Base-by-base conservation (phyloP, 1,140 invertebrate genomes). In the Bicyclus anynana region DNA sequence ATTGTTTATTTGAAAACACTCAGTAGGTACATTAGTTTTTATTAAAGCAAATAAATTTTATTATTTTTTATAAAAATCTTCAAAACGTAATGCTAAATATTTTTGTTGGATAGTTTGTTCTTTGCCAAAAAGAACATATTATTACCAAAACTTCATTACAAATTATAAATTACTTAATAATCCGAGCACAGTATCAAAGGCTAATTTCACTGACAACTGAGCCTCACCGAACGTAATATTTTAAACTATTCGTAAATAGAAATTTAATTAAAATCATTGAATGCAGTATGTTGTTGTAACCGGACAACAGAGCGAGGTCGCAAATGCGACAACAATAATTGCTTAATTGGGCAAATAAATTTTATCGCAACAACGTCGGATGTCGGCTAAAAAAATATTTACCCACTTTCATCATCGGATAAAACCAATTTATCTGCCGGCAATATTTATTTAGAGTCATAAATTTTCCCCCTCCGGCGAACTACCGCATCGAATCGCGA, bases 361-460 rank as follows among this genome's bases (percentile, higher is more conserved):
- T 37, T 56, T 48, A 48, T 29, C 42, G 29, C 52, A 53, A 53
- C 52, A 53, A 27, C 27, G 26, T 12, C 46, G 56, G 40, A 37
- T 47, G 59, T 48, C 49, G 63, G 51, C 47, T 40, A 58, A 61
- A 68, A 71, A 66, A 65, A 72, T 66, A 72, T 68, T 57, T 57
- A 50, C 54, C 54, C 53, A 61, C 59, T 59, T 53, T 55, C 59
- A 61, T 61, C 59, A 61, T 61, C 59, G 53, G 59, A 61, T 61
- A 67, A 66, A 55, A 66, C 50, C 57, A 62, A 71, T 73, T 71
- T 67, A 69, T 73, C 59, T 47, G 38, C 55, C 59, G 44, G 59
- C 59, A 64, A 73, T 74, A 78, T 75, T 72, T 75, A 78, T 78
- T 76, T 70, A 62, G 67, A 69, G 62, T 72, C 66, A 77, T 80